These are phyloP conservation scores for Drosophila sucinea DNA, from an alignment of 1,140 invertebrate species.

Conservation along the genomic window DNA sequence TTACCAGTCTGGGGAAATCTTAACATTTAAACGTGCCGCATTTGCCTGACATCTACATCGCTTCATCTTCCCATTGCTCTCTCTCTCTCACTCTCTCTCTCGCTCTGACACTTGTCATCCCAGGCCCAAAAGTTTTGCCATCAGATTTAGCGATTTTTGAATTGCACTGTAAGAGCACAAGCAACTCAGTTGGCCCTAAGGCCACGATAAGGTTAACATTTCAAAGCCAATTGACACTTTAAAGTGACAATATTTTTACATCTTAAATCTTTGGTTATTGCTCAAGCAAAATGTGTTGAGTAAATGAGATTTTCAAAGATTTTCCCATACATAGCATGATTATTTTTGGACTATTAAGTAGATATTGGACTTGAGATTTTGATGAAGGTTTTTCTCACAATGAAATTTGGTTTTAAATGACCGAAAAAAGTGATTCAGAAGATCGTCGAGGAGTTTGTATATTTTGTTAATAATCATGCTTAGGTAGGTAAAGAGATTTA, in stretches of 20 bases:
- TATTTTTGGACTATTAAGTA: no score
- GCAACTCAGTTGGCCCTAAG: constrained; percentile 44
- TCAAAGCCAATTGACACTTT: neutral
- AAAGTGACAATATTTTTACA: neutral
- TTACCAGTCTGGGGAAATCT: constrained; percentile 5
- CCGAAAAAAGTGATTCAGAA: no score
- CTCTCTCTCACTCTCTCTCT: neutral
- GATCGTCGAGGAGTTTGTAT: no score
- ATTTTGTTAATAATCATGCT: no score
- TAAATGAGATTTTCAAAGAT: no score
- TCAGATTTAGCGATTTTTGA: constrained; percentile 52
- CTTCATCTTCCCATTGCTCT: neutral
- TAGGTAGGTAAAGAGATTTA: no score
- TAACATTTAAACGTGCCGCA: constrained; percentile 57
- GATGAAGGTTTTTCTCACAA: no score
- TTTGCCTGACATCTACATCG: constrained; percentile 53
- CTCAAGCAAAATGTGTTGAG: no score
- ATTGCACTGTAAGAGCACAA: constrained; percentile 46
- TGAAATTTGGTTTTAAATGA: no score
- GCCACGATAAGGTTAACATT: neutral
- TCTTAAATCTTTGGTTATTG: neutral
- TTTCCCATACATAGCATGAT: no score
- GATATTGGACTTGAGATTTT: no score
- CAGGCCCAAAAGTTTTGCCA: constrained; percentile 43
- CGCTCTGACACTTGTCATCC: constrained; percentile 7